Evolutionary conservation across 1,140 invertebrate genomes (phyloP).

Genomic region (Drosophila funebris): DNA sequence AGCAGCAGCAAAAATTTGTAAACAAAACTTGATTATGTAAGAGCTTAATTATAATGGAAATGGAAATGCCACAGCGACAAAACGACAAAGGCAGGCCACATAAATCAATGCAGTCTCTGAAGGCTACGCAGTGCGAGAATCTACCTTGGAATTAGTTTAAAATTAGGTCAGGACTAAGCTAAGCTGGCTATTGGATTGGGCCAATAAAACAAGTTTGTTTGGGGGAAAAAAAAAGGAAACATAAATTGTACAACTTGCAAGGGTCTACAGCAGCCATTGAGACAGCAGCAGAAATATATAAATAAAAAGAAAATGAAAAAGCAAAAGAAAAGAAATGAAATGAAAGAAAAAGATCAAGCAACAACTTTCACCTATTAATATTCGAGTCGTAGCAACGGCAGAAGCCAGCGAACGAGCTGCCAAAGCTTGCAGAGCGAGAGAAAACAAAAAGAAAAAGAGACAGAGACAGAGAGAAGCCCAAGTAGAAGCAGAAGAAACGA

Average conservation of each 20-base stretch:
- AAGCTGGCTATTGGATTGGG: too few species aligned
- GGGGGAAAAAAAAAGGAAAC: slow-evolving; percentile 48
- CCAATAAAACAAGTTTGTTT: slow-evolving; percentile 6
- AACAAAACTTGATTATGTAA: slow-evolving; percentile 76
- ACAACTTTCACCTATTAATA: slow-evolving; percentile 84
- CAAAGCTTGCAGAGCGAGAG: slow-evolving; percentile 26
- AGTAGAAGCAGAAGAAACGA: slow-evolving; percentile 65
- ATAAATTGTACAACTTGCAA: slow-evolving; percentile 59
- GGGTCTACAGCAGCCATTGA: slow-evolving; percentile 30
- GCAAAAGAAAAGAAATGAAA: slow-evolving; percentile 18
- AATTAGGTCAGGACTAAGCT: slow-evolving; percentile 44
- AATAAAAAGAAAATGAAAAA: slow-evolving; percentile 14
- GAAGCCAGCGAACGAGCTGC: slow-evolving; percentile 54
- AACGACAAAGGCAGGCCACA: slow-evolving; percentile 36
- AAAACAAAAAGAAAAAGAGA: background rate
- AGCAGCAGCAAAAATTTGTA: slow-evolving; percentile 58
- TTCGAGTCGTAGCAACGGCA: slow-evolving; percentile 74
- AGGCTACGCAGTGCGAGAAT: slow-evolving; percentile 33
- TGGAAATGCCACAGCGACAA: slow-evolving; percentile 68
- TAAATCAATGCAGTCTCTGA: slow-evolving; percentile 12
- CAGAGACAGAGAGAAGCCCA: background rate
- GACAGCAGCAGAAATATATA: slow-evolving; percentile 11
- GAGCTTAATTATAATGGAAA: slow-evolving; percentile 78
- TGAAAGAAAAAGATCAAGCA: slow-evolving; percentile 64
- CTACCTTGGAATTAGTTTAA: background rate